These are phyloP conservation scores for Anabas testudineus DNA, from an alignment of 2,797 vertebrate genomes.

Conservation along the genomic window DNA sequence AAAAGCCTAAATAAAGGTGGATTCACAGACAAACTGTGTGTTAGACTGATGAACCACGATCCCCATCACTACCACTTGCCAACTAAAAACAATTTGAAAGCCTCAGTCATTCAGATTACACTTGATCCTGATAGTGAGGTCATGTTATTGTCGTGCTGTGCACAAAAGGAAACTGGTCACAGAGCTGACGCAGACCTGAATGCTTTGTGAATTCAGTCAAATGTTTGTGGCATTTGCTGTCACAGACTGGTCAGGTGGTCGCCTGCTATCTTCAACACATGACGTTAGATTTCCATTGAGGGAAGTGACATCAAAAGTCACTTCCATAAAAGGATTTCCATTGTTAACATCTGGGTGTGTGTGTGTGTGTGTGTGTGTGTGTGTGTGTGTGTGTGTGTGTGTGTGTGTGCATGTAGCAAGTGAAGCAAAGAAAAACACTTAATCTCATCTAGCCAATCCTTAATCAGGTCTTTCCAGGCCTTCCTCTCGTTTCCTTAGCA, in stretches of 20 bases:
- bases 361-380: conserved; percentile 3
- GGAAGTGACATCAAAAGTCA: conserved; percentile 24
- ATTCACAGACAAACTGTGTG: neutral
- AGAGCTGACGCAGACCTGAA: conserved; percentile 11
- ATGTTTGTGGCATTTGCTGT: conserved; percentile 21
- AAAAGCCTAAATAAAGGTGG: no score
- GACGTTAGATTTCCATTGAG: conserved; percentile 9
- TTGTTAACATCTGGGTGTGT: conserved; percentile 16
- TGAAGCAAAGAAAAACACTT: conserved; percentile 26
- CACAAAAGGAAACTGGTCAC: conserved; percentile 45
- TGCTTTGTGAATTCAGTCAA: neutral
- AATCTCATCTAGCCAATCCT: conserved; percentile 62
- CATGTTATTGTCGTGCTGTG: conserved; percentile 32
- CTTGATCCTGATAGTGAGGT: conserved; percentile 20
- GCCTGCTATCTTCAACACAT: conserved; percentile 25
- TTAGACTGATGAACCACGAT: neutral
- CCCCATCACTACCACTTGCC: neutral
- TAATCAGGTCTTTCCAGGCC: conserved; percentile 61
- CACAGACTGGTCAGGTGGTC: conserved; percentile 16
- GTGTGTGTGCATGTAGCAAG: neutral
- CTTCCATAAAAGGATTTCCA: conserved; percentile 55
- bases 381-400: neutral
- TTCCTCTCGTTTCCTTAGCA: conserved; percentile 62
- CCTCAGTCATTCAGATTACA: neutral
- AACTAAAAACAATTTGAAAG: neutral